phyloP scores from a whole-genome alignment of 2,113 vertebrate genomes.

The Terrapene triunguis region DNA sequence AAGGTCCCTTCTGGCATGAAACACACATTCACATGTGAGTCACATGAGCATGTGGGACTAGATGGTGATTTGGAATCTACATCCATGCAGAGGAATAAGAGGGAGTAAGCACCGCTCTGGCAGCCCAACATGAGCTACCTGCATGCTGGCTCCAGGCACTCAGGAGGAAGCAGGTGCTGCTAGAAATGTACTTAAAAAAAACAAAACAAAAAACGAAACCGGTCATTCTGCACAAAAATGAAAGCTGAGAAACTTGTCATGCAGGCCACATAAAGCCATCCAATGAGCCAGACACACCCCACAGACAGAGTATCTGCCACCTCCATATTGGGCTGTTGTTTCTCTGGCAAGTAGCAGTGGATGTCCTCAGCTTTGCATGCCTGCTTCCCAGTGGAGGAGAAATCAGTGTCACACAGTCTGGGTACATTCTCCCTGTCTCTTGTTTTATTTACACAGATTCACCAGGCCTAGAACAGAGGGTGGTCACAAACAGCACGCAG shows the following conservation, averaged over 20 bases:
- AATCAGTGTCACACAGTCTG: neutral
- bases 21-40: neutral
- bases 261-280: neutral
- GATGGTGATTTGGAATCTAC: neutral
- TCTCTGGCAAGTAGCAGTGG: neutral
- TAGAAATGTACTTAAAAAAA: accelerated
- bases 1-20: neutral
- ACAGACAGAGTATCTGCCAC: neutral
- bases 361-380: neutral
- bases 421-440: neutral
- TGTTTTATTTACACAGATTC: neutral
- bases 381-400: neutral
- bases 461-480: neutral
- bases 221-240: neutral
- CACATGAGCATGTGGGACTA: neutral
- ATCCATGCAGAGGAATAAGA: constrained; percentile 44
- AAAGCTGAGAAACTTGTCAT: neutral
- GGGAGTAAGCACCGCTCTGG: constrained; percentile 42
- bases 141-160: constrained; percentile 25
- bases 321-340: neutral
- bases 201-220: neutral
- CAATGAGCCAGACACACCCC: neutral
- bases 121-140: constrained; percentile 1
- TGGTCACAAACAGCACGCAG: neutral
- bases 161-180: neutral